phyloP scores from a whole-genome alignment of 1,140 invertebrate genomes.

The Macrobrachium nipponense region DNA sequence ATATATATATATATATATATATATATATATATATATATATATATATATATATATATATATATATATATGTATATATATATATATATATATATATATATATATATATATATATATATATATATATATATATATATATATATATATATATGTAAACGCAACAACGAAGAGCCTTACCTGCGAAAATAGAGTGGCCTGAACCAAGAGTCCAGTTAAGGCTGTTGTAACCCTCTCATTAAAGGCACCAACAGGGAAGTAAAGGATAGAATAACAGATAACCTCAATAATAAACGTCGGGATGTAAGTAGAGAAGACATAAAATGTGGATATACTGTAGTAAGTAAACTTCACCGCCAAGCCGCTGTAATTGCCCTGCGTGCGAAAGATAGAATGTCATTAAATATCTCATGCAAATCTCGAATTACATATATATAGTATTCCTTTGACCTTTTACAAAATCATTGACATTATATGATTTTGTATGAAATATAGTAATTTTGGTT shows the following conservation, averaged over 20 bases:
- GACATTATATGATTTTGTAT: too few species aligned
- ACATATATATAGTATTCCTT: too few species aligned
- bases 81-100: conserved; percentile 20
- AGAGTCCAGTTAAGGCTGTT: background rate
- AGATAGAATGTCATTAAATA: too few species aligned
- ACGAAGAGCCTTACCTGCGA: background rate
- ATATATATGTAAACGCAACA: background rate
- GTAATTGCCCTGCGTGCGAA: background rate
- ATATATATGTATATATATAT: conserved; percentile 9
- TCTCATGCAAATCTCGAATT: too few species aligned
- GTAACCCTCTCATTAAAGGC: conserved; percentile 6
- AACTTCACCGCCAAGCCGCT: background rate
- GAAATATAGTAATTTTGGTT: too few species aligned
- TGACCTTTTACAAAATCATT: too few species aligned
- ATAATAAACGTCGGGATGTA: background rate
- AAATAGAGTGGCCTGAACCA: conserved; percentile 8
- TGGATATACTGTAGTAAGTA: background rate
- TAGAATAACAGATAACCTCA: background rate
- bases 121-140: conserved; percentile 15
- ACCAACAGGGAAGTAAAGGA: background rate
- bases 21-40: background rate
- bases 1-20: conserved; percentile 5
- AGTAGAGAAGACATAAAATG: background rate
- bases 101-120: conserved; percentile 16
- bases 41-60: background rate